Evolutionary conservation across 2,113 vertebrate genomes (phyloP).

Genomic region (Mixornis gularis): DNA sequence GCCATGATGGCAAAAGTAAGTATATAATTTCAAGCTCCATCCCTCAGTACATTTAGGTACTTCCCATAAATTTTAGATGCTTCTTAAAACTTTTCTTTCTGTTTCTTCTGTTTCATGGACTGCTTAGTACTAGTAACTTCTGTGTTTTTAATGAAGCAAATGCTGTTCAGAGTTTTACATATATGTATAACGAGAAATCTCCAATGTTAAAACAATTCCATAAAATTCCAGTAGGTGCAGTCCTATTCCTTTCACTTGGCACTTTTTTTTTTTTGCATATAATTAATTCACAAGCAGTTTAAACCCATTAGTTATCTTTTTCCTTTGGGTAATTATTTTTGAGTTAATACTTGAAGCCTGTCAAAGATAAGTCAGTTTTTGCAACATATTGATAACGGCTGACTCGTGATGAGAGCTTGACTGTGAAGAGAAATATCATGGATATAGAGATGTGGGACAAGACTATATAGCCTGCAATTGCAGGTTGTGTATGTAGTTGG

Average conservation of each 20-base stretch:
- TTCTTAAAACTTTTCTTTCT: not conserved
- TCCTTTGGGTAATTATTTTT: not conserved
- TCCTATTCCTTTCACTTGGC: not conserved
- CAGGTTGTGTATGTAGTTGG: not conserved
- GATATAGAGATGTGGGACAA: not conserved
- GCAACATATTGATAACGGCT: not conserved
- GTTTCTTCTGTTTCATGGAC: not conserved
- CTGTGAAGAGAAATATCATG: not conserved
- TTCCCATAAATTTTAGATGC: not conserved
- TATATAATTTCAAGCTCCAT: not conserved
- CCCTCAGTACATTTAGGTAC: not conserved
- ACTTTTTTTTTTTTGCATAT: not conserved
- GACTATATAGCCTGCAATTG: not conserved
- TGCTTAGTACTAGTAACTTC: not conserved
- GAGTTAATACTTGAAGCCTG: not conserved
- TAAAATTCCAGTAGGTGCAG: not conserved
- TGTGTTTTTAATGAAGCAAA: not conserved
- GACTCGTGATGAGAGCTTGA: not conserved
- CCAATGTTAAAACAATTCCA: not conserved
- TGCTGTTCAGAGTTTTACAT: not conserved
- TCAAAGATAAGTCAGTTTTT: not conserved
- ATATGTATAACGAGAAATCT: not conserved
- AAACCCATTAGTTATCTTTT: not conserved
- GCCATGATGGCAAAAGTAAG: slow-evolving; percentile 99
- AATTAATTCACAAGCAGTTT: not conserved